A percentile compares a stretch with the other conserved stretches of the same genome.
These are phyloP conservation scores for Agrochola circellaris DNA, from an alignment of 2,888 invertebrate species.

Conservation along the genomic window DNA sequence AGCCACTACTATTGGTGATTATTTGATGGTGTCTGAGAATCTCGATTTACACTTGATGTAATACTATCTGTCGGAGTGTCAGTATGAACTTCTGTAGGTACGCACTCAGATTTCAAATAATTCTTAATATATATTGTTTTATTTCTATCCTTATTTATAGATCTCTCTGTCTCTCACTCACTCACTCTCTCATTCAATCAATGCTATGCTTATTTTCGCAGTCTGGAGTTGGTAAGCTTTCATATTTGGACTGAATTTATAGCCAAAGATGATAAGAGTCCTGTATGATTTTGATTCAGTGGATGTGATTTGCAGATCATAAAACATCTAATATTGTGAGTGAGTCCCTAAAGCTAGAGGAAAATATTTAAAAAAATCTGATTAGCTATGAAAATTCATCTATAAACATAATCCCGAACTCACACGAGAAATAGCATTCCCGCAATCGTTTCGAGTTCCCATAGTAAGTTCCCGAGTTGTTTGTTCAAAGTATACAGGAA, in stretches of 20 bases:
- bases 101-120: background rate
- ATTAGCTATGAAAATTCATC: background rate
- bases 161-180: background rate
- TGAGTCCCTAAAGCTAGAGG: background rate
- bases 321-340: too few relatives aligned
- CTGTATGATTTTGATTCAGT: too few relatives aligned
- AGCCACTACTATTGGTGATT: slow-evolving; percentile 56
- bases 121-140: background rate
- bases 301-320: too few relatives aligned
- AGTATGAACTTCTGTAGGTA: too few relatives aligned
- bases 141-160: background rate
- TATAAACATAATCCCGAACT: background rate
- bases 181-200: background rate
- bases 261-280: background rate
- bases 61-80: too few relatives aligned
- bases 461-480: slow-evolving; percentile 59
- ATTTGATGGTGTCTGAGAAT: background rate
- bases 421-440: background rate
- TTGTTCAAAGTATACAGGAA: slow-evolving; percentile 66
- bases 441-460: slow-evolving; percentile 55
- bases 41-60: background rate
- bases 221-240: background rate
- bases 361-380: background rate
- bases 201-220: background rate
- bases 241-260: background rate